Conservation (phyloP, 2,797 vertebrate genomes). For the Ataeniobius toweri region DNA sequence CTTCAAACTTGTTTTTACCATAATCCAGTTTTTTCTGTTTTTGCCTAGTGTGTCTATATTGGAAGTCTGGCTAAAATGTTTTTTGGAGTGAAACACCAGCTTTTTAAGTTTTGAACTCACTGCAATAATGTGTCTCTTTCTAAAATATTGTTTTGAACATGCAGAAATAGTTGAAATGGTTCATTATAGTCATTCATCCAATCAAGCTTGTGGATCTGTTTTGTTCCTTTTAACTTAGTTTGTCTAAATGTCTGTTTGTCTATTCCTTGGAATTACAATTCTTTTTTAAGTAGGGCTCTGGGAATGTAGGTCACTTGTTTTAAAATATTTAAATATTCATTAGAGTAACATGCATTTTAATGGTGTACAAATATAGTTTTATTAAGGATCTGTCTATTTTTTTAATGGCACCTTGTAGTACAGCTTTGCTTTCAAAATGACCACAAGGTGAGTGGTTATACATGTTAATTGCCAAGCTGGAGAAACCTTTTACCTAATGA, state of each 20-base stretch:
- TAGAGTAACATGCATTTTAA: not conserved
- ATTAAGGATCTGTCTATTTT: not conserved
- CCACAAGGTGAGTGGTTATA: too few species aligned
- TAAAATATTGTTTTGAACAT: not conserved
- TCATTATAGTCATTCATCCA: too few species aligned
- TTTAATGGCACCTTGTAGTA: too few species aligned
- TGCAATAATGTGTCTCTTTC: not conserved
- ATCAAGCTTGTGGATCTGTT: not conserved
- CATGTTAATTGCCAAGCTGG: too few species aligned
- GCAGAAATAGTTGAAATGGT: not conserved
- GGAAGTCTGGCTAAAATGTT: not conserved
- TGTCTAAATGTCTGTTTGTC: not conserved
- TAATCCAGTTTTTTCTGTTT: not conserved
- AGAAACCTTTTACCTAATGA: too few species aligned
- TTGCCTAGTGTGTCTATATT: not conserved
- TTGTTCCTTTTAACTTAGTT: not conserved
- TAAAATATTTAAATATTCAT: not conserved
- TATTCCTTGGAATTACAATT: not conserved
- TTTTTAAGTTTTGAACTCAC: not conserved
- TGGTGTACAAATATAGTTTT: not conserved
- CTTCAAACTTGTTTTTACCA: slow-evolving; percentile 5
- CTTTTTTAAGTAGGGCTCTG: too few species aligned
- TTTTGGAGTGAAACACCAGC: not conserved
- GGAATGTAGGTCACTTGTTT: too few species aligned
- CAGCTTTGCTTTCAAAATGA: too few species aligned